These are phyloP conservation scores for Sycon ciliatum DNA, from an alignment of 37 sponge, comb jelly and placozoan species.

Conservation along the genomic window DNA sequence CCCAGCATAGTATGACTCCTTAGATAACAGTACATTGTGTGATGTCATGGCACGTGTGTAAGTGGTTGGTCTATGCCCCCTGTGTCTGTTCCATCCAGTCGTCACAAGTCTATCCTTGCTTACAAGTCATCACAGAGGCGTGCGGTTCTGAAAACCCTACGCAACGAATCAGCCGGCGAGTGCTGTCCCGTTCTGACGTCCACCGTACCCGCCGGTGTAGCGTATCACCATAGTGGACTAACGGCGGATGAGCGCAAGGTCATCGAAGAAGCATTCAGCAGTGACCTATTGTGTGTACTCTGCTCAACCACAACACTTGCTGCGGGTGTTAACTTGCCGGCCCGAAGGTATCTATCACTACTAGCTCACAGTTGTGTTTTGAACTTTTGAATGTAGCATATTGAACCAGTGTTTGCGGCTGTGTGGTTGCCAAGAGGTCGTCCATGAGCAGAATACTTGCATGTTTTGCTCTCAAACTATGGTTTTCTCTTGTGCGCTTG, in stretches of 20 bases:
- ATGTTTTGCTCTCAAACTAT: too few species aligned
- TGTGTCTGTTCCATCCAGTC: too few species aligned
- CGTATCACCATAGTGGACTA: slow-evolving; percentile 89
- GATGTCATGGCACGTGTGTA: too few species aligned
- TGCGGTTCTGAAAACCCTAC: slow-evolving; percentile 18
- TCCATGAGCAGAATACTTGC: too few species aligned
- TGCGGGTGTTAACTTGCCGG: slow-evolving; percentile 93
- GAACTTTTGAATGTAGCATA: too few species aligned
- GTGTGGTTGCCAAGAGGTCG: too few species aligned
- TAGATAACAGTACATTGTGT: too few species aligned
- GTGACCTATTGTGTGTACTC: slow-evolving; percentile 57
- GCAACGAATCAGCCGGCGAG: slow-evolving; percentile 52
- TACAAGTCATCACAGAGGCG: neutral
- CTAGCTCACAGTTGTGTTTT: neutral
- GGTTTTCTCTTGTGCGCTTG: too few species aligned
- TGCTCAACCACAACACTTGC: slow-evolving; percentile 89
- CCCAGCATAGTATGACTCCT: too few species aligned
- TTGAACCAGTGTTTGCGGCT: too few species aligned
- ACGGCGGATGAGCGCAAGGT: slow-evolving; percentile 76
- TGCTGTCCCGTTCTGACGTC: slow-evolving; percentile 65
- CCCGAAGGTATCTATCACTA: slow-evolving; percentile 45
- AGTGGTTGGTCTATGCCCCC: too few species aligned
- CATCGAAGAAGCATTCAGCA: slow-evolving; percentile 70
- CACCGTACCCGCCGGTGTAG: slow-evolving; percentile 74
- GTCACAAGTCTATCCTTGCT: neutral